These are phyloP conservation scores for Xenopus laevis DNA, from an alignment of 2,113 vertebrate species.

Conservation along the genomic window DNA sequence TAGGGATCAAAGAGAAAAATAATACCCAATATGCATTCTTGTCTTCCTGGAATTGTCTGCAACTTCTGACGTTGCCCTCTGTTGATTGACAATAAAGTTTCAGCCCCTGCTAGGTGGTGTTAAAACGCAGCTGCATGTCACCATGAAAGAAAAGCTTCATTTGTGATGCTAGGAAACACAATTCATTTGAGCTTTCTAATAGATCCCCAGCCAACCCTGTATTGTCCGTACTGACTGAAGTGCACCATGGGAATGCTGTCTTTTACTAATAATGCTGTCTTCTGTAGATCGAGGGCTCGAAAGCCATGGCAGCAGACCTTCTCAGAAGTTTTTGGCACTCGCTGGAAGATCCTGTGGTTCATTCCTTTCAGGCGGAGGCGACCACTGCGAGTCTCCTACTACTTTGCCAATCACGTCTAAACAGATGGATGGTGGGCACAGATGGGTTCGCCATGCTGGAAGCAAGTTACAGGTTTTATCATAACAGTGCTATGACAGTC, in stretches of 20 bases:
- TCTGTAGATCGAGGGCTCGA: constrained; percentile 77
- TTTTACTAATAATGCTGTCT: constrained; percentile 78
- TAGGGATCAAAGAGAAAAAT: constrained; percentile 49
- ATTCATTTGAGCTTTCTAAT: constrained; percentile 65
- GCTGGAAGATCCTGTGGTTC: constrained; percentile 97
- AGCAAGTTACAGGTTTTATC: constrained; percentile 70
- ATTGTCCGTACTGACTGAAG: constrained; percentile 73
- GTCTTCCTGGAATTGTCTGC: constrained; percentile 56
- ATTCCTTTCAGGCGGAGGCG: constrained; percentile 88
- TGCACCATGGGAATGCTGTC: constrained; percentile 68
- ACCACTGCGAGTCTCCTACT: constrained; percentile 76
- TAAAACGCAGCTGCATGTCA: constrained; percentile 61
- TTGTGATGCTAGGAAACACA: constrained; percentile 62
- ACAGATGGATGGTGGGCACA: constrained; percentile 73
- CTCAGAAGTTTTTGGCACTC: constrained; percentile 97
- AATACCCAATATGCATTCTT: constrained; percentile 59
- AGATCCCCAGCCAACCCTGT: constrained; percentile 64
- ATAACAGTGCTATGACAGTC: constrained; percentile 71
- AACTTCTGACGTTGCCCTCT: constrained; percentile 56
- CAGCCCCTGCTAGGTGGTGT: constrained; percentile 60
- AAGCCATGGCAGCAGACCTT: constrained; percentile 95
- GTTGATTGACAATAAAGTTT: constrained; percentile 61
- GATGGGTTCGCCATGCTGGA: constrained; percentile 72
- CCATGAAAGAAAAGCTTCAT: constrained; percentile 64
- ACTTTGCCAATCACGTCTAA: constrained; percentile 85